Evolutionary conservation across 2,113 vertebrate species (phyloP).

Genomic region (Lichenostomus cassidix): DNA sequence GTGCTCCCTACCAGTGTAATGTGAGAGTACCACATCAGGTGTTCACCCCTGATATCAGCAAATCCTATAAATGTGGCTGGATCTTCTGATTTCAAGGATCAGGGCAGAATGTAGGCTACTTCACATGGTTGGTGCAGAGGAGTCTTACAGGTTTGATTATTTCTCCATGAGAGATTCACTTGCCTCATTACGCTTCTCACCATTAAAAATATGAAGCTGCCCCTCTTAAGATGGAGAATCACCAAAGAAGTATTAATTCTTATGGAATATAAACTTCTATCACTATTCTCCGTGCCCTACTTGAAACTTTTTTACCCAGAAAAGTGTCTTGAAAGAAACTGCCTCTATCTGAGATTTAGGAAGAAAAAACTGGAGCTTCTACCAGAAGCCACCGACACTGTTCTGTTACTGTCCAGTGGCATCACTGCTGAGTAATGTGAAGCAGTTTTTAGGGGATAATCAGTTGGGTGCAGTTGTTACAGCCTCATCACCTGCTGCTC

Average conservation of each 20-base stretch:
- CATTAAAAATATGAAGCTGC: not conserved
- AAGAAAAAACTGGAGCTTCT: not conserved
- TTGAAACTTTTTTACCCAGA: accelerated
- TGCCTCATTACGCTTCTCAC: not conserved
- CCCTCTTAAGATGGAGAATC: not conserved
- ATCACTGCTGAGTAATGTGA: constrained; percentile 60
- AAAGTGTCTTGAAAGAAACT: not conserved
- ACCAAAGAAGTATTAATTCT: not conserved
- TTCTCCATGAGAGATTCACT: not conserved
- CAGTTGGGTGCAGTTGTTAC: constrained; percentile 52
- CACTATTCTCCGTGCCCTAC: not conserved
- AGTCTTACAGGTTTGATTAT: not conserved
- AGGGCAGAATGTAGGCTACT: not conserved
- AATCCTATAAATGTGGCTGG: constrained; percentile 1
- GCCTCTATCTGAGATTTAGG: not conserved
- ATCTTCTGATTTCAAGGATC: not conserved
- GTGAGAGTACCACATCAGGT: constrained; percentile 56
- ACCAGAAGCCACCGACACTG: not conserved
- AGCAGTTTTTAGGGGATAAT: constrained; percentile 34
- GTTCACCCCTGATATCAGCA: constrained; percentile 44
- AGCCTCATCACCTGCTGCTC: constrained; percentile 49
- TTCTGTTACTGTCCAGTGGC: constrained; percentile 30
- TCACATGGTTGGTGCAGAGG: not conserved
- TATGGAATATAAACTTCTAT: not conserved
- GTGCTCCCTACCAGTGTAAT: constrained; percentile 38